phyloP scores from a whole-genome alignment of 1,140 invertebrate genomes.

The Ooceraea biroi region DNA sequence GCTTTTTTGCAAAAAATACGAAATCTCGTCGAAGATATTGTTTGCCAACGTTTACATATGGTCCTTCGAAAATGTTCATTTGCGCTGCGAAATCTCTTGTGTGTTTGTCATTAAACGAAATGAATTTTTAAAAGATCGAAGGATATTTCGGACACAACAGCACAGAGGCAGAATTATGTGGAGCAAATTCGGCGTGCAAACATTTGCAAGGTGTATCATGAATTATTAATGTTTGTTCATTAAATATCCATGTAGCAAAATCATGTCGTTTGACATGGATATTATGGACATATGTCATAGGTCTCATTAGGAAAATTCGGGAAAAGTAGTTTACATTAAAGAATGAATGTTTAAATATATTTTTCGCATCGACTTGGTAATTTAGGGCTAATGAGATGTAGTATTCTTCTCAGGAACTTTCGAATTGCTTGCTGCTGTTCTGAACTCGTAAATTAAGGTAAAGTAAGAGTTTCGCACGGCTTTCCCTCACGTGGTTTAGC shows the following conservation, averaged over 20 bases:
- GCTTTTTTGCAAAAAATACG: constrained; percentile 17
- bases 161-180: not conserved
- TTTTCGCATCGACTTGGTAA: constrained; percentile 45
- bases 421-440: constrained; percentile 22
- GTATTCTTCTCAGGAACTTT: constrained; percentile 56
- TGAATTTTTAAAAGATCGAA: constrained; percentile 6
- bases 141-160: not conserved
- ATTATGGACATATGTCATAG: too few species aligned
- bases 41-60: not conserved
- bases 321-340: not conserved
- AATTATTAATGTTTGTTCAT: not conserved
- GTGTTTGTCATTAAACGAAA: not conserved
- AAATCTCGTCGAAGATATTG: not conserved
- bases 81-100: not conserved
- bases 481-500: constrained; percentile 50
- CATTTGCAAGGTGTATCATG: not conserved
- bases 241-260: not conserved
- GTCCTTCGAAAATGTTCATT: constrained; percentile 8
- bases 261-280: not conserved
- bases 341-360: constrained; percentile 22
- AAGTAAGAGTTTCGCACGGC: constrained; percentile 59
- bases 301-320: not conserved
- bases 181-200: constrained; percentile 22
- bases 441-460: constrained; percentile 58
- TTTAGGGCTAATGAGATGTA: constrained; percentile 53